Evolutionary conservation across 2,113 vertebrate species (phyloP).

Genomic region (Thamnaconus septentrionalis): DNA sequence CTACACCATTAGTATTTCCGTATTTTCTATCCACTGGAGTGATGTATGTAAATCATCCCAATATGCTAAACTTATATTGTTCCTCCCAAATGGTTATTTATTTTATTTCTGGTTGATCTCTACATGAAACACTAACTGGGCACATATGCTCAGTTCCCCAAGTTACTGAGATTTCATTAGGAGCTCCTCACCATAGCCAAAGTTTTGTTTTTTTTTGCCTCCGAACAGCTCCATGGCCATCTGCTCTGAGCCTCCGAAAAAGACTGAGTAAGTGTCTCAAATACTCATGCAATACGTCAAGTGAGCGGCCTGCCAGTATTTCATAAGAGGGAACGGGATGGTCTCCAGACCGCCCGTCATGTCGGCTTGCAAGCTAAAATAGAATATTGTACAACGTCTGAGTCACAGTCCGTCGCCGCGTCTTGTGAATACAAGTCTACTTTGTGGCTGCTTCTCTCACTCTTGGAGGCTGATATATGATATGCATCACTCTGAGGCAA

Average conservation of each 20-base stretch:
- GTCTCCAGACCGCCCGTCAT: slow-evolving; percentile 1
- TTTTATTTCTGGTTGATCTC: slow-evolving; percentile 5
- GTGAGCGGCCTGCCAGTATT: not conserved
- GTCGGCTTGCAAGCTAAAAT: not conserved
- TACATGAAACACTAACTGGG: not conserved
- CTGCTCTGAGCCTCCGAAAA: slow-evolving; percentile 18
- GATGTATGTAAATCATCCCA: no score
- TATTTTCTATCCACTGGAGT: no score
- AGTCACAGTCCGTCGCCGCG: not conserved
- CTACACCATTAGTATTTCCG: no score
- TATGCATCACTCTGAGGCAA: not conserved
- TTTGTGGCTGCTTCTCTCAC: not conserved
- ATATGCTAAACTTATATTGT: not conserved
- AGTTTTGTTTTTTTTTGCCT: not conserved
- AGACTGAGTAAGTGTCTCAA: slow-evolving; percentile 9
- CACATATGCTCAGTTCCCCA: not conserved
- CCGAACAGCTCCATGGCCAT: slow-evolving; percentile 2
- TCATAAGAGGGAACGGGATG: not conserved
- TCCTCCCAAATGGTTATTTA: not conserved
- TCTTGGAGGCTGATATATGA: not conserved
- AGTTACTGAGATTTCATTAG: not conserved
- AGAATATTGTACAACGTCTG: slow-evolving; percentile 5
- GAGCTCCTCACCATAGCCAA: not conserved
- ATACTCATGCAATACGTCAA: slow-evolving; percentile 11
- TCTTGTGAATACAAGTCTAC: not conserved